A percentile compares a stretch with the other conserved stretches of the same genome.
Evolutionary conservation across 2,113 vertebrate genomes (phyloP).

Genomic region (Theristicus caerulescens): DNA sequence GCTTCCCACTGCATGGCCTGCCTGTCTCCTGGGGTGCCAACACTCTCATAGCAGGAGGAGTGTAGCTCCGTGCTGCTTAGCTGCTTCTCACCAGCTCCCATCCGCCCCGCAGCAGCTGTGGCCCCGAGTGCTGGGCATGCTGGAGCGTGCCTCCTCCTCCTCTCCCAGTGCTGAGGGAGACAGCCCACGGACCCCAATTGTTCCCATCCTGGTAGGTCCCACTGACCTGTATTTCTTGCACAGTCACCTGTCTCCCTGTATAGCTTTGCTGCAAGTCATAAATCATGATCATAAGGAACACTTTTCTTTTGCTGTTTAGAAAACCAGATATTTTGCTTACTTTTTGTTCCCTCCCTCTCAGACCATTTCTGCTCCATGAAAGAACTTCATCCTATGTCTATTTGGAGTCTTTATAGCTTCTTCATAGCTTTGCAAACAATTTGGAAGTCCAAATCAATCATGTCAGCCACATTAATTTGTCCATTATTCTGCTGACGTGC

Average conservation of each 20-base stretch:
- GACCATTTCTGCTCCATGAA: not conserved
- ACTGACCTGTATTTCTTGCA: not conserved
- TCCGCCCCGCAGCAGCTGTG: not conserved
- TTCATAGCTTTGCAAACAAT: not conserved
- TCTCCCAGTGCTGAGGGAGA: not conserved
- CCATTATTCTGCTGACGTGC: not conserved
- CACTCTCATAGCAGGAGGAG: not conserved
- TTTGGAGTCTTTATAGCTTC: not conserved
- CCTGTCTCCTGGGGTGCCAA: not conserved
- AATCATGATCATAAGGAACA: not conserved
- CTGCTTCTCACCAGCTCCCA: not conserved
- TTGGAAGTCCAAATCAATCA: not conserved
- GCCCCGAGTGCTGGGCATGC: not conserved
- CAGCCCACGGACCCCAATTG: not conserved
- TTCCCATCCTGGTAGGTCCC: not conserved
- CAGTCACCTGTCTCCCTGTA: not conserved
- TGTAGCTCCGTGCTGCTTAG: not conserved
- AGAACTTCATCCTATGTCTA: not conserved
- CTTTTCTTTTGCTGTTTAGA: not conserved
- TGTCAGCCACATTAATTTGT: not conserved
- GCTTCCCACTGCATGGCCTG: not conserved
- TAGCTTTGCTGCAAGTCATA: not conserved
- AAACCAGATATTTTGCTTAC: not conserved
- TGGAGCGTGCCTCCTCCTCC: not conserved
- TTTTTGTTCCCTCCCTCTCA: not conserved